Percentiles rank a stretch among this genome's conserved stretches.
phyloP scores from a whole-genome alignment of 2,797 vertebrate genomes.

The Lepus townsendii region DNA sequence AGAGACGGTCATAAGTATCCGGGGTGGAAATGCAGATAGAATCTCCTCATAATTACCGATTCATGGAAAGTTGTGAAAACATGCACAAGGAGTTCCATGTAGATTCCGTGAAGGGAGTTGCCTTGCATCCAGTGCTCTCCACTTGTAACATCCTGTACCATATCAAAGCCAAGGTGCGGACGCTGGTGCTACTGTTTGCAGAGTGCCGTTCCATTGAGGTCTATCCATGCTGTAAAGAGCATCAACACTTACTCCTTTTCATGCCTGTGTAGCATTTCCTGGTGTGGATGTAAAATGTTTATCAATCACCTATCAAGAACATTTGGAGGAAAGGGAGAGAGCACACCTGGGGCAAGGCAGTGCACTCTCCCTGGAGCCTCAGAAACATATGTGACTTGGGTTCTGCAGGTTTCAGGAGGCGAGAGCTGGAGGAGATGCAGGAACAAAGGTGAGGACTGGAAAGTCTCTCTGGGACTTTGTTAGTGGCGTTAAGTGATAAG shows the following conservation, averaged over 20 bases:
- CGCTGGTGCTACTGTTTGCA: neutral
- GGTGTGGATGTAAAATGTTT: neutral
- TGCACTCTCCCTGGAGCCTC: neutral
- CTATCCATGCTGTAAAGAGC: neutral
- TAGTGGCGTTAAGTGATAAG: neutral
- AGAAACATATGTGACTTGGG: neutral
- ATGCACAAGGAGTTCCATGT: neutral
- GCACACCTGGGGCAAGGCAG: neutral
- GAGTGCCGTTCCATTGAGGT: neutral
- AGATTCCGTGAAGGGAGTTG: neutral
- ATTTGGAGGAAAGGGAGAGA: neutral
- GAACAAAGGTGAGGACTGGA: neutral
- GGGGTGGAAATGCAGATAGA: neutral
- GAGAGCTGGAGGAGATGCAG: neutral
- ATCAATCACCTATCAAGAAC: neutral
- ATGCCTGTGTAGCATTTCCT: neutral
- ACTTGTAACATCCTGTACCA: neutral
- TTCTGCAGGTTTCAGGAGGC: neutral
- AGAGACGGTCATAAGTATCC: neutral
- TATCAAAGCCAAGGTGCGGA: neutral
- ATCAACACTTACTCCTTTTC: neutral
- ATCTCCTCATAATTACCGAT: neutral
- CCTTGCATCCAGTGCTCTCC: neutral
- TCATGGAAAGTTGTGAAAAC: neutral
- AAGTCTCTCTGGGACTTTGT: neutral